Conservation (phyloP, 2,888 invertebrate genomes). For the Dione vanillae region DNA sequence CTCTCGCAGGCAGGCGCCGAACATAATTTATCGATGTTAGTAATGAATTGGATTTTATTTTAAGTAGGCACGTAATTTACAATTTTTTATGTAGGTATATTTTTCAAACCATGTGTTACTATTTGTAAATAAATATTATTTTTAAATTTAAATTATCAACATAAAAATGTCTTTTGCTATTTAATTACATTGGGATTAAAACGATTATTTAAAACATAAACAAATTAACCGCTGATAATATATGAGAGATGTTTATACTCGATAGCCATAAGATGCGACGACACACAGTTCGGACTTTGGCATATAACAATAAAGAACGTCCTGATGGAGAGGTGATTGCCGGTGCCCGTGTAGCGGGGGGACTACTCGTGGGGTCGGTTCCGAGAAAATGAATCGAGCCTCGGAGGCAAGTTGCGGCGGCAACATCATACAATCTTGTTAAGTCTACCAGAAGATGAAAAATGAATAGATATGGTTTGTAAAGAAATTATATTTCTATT, state of each 20-base stretch:
- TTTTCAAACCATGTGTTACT: neutral
- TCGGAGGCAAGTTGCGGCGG: constrained; percentile 76
- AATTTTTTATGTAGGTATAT: neutral
- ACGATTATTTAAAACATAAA: neutral
- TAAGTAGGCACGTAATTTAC: constrained; percentile 28
- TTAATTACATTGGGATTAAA: neutral
- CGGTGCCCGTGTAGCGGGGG: constrained; percentile 55
- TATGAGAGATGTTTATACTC: constrained; percentile 34
- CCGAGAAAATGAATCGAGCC: constrained; percentile 73
- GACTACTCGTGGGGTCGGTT: constrained; percentile 57
- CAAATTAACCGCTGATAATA: neutral
- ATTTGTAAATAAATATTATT: neutral
- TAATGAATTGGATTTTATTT: constrained; percentile 43
- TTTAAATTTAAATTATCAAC: neutral
- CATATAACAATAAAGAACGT: constrained; percentile 53
- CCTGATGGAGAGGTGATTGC: constrained; percentile 65
- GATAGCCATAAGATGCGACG: constrained; percentile 24
- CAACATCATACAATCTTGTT: constrained; percentile 79
- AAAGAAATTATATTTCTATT: constrained; percentile 58
- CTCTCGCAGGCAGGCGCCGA: constrained; percentile 61
- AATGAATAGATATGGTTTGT: constrained; percentile 63
- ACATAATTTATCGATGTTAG: constrained; percentile 63
- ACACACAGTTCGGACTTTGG: constrained; percentile 27
- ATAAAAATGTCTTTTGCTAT: neutral
- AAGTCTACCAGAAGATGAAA: constrained; percentile 71